phyloP scores from a whole-genome alignment of 2,113 vertebrate genomes.

The Psophia crepitans region DNA sequence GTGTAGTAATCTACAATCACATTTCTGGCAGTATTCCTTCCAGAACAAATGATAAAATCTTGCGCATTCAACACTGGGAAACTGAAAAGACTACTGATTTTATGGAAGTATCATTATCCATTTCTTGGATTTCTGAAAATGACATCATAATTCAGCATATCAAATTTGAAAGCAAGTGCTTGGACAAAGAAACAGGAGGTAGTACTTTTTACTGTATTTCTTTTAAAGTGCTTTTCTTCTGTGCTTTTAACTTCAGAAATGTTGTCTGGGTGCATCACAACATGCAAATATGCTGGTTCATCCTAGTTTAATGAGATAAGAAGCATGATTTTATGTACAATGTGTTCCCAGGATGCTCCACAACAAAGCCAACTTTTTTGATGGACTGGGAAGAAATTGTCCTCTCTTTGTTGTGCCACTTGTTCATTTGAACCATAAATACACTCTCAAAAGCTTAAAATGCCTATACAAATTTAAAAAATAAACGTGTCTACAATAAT shows the following conservation, averaged over 20 bases:
- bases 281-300: background rate
- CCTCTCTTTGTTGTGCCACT: background rate
- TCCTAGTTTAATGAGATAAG: background rate
- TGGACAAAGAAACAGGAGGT: background rate
- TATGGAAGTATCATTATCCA: background rate
- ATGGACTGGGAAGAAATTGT: background rate
- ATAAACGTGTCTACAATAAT: background rate
- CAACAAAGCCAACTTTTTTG: background rate
- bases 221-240: no score
- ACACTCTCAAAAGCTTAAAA: background rate
- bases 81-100: background rate
- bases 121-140: background rate
- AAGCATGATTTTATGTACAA: background rate
- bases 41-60: background rate
- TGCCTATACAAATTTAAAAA: background rate
- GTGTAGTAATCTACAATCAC: background rate
- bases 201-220: background rate
- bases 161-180: background rate
- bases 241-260: background rate
- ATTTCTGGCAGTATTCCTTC: background rate
- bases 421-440: background rate
- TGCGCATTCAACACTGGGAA: background rate
- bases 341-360: background rate
- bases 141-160: background rate
- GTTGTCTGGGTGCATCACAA: background rate